phyloP scores from a whole-genome alignment of 2,113 vertebrate species.

The Larimichthys polyactis region DNA sequence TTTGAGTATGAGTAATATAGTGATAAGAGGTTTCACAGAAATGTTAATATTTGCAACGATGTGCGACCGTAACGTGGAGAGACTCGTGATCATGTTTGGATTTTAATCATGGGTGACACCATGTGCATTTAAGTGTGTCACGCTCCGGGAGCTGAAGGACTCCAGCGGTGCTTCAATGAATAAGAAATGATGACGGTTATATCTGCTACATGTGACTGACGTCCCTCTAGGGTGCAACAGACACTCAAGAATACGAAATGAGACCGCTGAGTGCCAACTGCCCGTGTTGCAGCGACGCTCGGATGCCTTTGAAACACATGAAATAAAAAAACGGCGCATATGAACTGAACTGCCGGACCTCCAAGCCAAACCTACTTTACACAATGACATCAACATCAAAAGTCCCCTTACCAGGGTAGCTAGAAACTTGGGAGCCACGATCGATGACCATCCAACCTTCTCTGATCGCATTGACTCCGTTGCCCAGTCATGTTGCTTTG shows the following conservation, averaged over 20 bases:
- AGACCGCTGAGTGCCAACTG: conserved; percentile 30
- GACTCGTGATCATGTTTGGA: background rate
- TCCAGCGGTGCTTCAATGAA: conserved; percentile 53
- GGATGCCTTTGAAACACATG: conserved; percentile 15
- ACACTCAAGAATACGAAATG: conserved; percentile 35
- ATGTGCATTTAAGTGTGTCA: conserved; percentile 12
- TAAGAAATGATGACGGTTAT: conserved; percentile 64
- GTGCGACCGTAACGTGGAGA: background rate
- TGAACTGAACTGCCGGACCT: too few relatives aligned
- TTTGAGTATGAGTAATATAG: background rate
- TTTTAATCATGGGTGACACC: conserved; percentile 21
- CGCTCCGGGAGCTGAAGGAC: conserved; percentile 14
- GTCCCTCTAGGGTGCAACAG: conserved; percentile 31
- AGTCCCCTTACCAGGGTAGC: too few relatives aligned
- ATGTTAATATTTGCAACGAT: background rate
- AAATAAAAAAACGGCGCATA: conserved; percentile 6
- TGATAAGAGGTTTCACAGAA: conserved; percentile 7
- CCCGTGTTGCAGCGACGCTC: conserved; percentile 32
- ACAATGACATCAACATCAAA: too few relatives aligned
- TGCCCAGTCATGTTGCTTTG: too few relatives aligned
- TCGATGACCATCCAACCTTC: too few relatives aligned
- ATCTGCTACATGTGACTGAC: conserved; percentile 42
- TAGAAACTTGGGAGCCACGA: too few relatives aligned
- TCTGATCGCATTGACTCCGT: too few relatives aligned
- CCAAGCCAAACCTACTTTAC: too few relatives aligned